Percentiles rank a stretch among this genome's conserved stretches.
phyloP scores from a whole-genome alignment of 2,113 vertebrate species.

The Ariopsis seemanni region DNA sequence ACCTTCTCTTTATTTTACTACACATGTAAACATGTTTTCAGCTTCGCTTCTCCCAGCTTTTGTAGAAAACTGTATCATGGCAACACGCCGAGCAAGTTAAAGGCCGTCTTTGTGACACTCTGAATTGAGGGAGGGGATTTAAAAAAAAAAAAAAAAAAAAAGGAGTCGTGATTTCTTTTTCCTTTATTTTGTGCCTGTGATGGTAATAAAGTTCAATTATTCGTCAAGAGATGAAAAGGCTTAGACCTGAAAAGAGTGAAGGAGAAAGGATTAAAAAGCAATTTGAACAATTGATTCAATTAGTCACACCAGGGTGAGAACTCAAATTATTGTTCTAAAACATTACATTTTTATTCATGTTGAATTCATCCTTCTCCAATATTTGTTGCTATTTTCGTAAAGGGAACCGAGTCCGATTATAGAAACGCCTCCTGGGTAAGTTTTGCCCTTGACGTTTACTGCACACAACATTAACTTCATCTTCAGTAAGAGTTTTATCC shows the following conservation, averaged over 20 bases:
- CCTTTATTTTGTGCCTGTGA: not conserved
- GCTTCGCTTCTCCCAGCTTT: not conserved
- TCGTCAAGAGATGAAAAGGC: not conserved
- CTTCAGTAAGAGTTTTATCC: not conserved
- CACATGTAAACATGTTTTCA: constrained; percentile 36
- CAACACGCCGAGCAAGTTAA: constrained; percentile 38
- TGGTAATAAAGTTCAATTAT: not conserved
- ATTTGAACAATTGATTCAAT: not conserved
- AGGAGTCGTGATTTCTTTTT: not conserved
- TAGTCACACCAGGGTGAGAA: not conserved
- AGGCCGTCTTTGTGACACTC: constrained; percentile 34
- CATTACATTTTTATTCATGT: not conserved
- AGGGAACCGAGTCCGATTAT: not conserved
- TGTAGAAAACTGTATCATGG: constrained; percentile 44
- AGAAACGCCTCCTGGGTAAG: not conserved
- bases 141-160: not conserved
- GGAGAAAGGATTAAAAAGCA: not conserved
- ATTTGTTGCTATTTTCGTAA: not conserved
- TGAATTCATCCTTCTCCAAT: not conserved
- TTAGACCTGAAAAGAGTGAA: not conserved
- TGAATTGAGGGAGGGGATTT: constrained; percentile 27
- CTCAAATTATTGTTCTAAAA: not conserved
- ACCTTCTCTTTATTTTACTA: constrained; percentile 1
- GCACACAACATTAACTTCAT: not conserved
- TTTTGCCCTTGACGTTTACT: not conserved